Percentiles rank a stretch among this genome's conserved stretches.
phyloP scores from a whole-genome alignment of 2,113 vertebrate species.

The Prietella phreatophila region DNA sequence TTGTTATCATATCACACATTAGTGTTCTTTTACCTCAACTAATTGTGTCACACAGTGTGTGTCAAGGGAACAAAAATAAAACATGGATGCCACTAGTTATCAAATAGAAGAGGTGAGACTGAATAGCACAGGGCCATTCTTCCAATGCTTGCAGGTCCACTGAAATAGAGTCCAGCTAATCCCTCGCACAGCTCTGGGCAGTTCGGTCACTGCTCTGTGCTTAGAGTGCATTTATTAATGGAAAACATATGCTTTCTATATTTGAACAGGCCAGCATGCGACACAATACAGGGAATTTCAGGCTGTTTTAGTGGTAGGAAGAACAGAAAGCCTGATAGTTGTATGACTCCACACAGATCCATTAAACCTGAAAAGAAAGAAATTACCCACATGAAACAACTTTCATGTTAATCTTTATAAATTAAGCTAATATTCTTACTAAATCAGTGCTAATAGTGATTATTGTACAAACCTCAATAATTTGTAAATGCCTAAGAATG shows the following conservation, averaged over 20 bases:
- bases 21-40: background rate
- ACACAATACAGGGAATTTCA: constrained; percentile 16
- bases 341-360: background rate
- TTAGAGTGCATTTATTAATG: constrained; percentile 50
- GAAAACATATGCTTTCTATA: constrained; percentile 58
- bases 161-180: constrained; percentile 71
- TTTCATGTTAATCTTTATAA: background rate
- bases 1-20: background rate
- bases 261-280: constrained; percentile 57
- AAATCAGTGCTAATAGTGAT: background rate
- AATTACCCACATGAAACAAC: background rate
- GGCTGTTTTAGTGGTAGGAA: background rate
- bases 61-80: constrained; percentile 41
- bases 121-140: constrained; percentile 57
- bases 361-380: background rate
- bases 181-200: constrained; percentile 63
- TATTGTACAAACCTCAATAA: background rate
- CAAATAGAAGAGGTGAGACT: constrained; percentile 22
- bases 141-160: constrained; percentile 52
- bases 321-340: background rate
- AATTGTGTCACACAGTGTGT: constrained; percentile 21
- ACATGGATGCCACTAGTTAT: constrained; percentile 1
- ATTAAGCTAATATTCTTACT: background rate
- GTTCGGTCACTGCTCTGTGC: constrained; percentile 44
- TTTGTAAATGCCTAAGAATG: background rate